Base-by-base conservation (phyloP, 1,140 invertebrate genomes). In the Saccostrea echinata region DNA sequence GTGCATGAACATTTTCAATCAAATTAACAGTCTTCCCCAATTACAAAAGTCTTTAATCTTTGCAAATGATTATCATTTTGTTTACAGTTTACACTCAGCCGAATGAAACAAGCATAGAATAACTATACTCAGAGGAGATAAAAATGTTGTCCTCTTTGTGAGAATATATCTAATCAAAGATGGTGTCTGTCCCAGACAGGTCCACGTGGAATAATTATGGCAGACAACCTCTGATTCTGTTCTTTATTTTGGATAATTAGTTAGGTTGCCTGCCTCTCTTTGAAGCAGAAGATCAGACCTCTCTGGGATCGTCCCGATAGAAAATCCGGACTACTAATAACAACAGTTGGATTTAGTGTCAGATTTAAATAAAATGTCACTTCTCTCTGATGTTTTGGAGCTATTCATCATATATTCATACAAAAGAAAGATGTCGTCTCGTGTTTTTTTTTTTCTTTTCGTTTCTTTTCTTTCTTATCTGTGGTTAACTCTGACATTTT, bases 31-130 rank as follows among this genome's bases (percentile, higher is more conserved):
- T 71, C 9, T 16, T 76, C 27, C 13, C 27, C 68, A 30, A 76
- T 76, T 76, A 76, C 27, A 76, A 76, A 76, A 76, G 68, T 76
- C 68, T 76, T 76, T 76, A 76, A 76, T 76, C 68, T 76, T 76
- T 76, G 27, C 68, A 76, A 76, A 76, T 76, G 57, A n/a, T 64
- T 64, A 64, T 24, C 21, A n/a, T 21, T 64, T 64, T 64, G 24
- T 76, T 30, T 76, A 11, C 68, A 76, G 27, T 30, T 76, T 30
- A 76, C 27, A 76, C 68, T 76, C 68, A 76, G 68, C 9, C 68
- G 27, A 76, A 76, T 76, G 68, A 76, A 33, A 33, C 68, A 76
- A 16, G 68, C 27, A 2, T 24, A 76, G 68, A 27, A 30, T 30
- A 76, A 76, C 27, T 30, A 30, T 27, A 76, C 68, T 33, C 68